Percentiles rank a stretch among this genome's conserved stretches.
These are phyloP conservation scores for Zoanthus solanderi DNA, from an alignment of 92 coral and sea anemone genomes.

Conservation along the genomic window DNA sequence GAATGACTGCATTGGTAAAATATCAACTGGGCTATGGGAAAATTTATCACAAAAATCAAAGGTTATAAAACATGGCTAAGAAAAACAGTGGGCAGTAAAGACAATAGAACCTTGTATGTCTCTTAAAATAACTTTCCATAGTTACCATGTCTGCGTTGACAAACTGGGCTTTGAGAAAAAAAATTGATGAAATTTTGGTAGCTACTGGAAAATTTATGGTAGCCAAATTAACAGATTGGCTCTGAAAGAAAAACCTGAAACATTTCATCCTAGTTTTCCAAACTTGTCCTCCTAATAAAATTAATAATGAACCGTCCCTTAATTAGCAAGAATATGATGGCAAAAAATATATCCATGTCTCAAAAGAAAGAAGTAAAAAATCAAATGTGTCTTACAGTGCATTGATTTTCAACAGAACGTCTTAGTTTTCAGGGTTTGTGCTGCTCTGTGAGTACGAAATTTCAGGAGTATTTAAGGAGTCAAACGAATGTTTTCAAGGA, in stretches of 20 bases:
- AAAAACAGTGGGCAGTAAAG: background rate
- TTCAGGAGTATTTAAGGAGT: background rate
- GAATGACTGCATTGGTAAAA: background rate
- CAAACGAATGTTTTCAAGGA: background rate
- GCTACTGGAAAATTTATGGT: background rate
- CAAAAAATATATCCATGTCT: background rate
- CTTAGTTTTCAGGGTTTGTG: background rate
- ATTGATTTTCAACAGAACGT: background rate
- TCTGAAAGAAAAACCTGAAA: background rate
- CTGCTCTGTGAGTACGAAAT: too few relatives aligned
- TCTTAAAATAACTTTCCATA: background rate
- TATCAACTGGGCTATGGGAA: background rate
- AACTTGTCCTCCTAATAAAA: background rate
- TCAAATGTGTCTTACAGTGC: background rate
- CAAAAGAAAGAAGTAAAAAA: background rate
- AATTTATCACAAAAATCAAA: background rate
- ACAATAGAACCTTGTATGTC: background rate
- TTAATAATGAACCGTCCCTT: background rate
- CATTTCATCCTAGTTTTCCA: slow-evolving; percentile 4
- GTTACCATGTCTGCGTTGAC: background rate
- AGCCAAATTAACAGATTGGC: background rate
- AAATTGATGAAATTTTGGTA: background rate
- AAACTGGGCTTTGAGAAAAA: slow-evolving; percentile 15
- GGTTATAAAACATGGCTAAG: background rate
- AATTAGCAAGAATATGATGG: background rate